Conservation (phyloP, 2,797 vertebrate genomes). For the Anguilla megastoma region DNA sequence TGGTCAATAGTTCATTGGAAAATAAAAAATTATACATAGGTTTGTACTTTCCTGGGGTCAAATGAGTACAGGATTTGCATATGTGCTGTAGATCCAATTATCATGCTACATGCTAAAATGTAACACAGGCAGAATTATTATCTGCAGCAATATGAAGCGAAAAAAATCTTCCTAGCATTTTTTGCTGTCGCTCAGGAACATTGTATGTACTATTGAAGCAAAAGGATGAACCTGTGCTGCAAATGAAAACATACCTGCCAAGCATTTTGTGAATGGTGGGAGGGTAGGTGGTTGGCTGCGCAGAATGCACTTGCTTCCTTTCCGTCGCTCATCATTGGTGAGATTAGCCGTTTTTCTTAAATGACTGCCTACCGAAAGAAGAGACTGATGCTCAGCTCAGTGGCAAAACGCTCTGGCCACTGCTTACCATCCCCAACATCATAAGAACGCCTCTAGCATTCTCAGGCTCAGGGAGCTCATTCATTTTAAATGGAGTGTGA, state of each 20-base stretch:
- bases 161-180: neutral
- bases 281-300: neutral
- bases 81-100: neutral
- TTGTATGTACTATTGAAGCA: neutral
- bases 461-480: neutral
- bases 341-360: neutral
- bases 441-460: neutral
- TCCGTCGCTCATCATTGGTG: neutral
- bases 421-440: neutral
- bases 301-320: neutral
- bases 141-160: neutral
- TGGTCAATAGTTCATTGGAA: conserved; percentile 8
- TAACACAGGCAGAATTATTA: neutral
- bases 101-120: neutral
- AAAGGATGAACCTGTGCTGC: neutral
- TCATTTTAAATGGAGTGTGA: conserved; percentile 8
- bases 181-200: no score
- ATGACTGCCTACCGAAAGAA: neutral
- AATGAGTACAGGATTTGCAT: conserved; percentile 17
- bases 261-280: neutral
- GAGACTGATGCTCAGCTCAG: neutral
- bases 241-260: neutral
- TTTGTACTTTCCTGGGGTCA: neutral
- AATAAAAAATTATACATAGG: conserved; percentile 37
- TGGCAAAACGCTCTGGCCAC: neutral